Base-by-base conservation (phyloP, 2,888 invertebrate genomes). In the Unio delphinus region DNA sequence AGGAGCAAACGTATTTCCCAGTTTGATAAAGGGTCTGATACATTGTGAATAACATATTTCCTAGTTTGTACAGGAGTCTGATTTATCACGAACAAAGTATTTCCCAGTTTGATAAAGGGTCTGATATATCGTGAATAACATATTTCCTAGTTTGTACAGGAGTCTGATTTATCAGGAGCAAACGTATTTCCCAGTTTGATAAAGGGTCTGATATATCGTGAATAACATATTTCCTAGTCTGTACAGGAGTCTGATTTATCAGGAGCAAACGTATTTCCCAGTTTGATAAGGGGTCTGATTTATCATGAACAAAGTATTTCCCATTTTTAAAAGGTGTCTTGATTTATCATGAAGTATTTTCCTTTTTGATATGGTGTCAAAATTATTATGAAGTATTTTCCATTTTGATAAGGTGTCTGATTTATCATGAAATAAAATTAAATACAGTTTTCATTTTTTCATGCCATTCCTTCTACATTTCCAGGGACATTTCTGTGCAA, bases 21-120 rank as follows among this genome's bases (percentile, higher is more conserved):
- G n/a, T n/a, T n/a, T n/a, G n/a, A n/a, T n/a, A n/a, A n/a, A n/a
- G n/a, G n/a, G n/a, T n/a, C n/a, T n/a, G n/a, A n/a, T n/a, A n/a
- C n/a, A n/a, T n/a, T n/a, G 96, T 86, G 97, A 98, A 89, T 96
- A 99, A 94, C 96, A 3, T 99, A 98, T 89, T 95, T 94, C 94
- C 4, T 93, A 94, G 78, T 94, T 93, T 88, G 94, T 94, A 91
- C 91, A 91, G 87, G 91, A 11, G 57, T 15, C n/a, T n/a, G n/a
- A n/a, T n/a, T n/a, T n/a, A n/a, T n/a, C n/a, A n/a, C n/a, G n/a
- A n/a, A n/a, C n/a, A n/a, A n/a, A n/a, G n/a, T n/a, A n/a, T n/a
- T n/a, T n/a, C n/a, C n/a, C n/a, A n/a, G n/a, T n/a, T n/a, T n/a
- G n/a, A n/a, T n/a, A n/a, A n/a, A n/a, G n/a, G n/a, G n/a, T n/a